Percentiles rank a stretch among this genome's conserved stretches.
Evolutionary conservation across 2,888 invertebrate genomes (phyloP).

Genomic region (Philhelius pedissequus): DNA sequence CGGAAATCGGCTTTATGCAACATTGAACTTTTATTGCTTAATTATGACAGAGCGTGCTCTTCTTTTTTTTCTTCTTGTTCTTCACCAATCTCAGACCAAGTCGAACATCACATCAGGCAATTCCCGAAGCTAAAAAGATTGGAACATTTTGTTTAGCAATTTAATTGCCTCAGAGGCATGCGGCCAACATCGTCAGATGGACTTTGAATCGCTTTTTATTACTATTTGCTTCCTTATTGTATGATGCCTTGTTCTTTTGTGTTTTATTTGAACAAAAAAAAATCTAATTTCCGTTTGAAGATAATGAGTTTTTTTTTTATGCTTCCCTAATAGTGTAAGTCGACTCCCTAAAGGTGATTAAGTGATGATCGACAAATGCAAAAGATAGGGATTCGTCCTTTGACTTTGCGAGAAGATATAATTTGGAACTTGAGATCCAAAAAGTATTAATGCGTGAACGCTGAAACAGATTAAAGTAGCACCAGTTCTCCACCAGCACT

Average conservation of each 20-base stretch:
- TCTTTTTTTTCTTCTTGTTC: not conserved
- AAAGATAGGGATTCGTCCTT: not conserved
- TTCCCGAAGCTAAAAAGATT: slow-evolving; percentile 37
- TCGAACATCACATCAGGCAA: not conserved
- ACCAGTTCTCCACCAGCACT: too few relatives aligned
- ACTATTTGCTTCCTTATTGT: slow-evolving; percentile 44
- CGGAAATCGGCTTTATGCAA: slow-evolving; percentile 57
- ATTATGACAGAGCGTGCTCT: slow-evolving; percentile 48
- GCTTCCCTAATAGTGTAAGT: slow-evolving; percentile 14
- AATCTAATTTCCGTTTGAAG: slow-evolving; percentile 60
- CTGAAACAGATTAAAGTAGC: too few relatives aligned
- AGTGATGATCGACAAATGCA: not conserved
- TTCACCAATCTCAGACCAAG: too few relatives aligned
- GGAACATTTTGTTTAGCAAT: slow-evolving; percentile 59
- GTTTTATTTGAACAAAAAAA: not conserved
- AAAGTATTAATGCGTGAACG: too few relatives aligned
- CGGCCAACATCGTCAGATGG: slow-evolving; percentile 3
- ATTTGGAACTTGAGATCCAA: too few relatives aligned
- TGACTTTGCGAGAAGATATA: too few relatives aligned
- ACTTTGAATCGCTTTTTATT: slow-evolving; percentile 22
- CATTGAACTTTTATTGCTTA: slow-evolving; percentile 64
- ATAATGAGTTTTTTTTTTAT: slow-evolving; percentile 9
- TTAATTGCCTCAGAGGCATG: slow-evolving; percentile 51
- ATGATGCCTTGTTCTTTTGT: not conserved
- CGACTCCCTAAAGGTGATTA: not conserved